These are phyloP conservation scores for Ditula angustiorana DNA, from an alignment of 2,888 invertebrate species.

Conservation along the genomic window DNA sequence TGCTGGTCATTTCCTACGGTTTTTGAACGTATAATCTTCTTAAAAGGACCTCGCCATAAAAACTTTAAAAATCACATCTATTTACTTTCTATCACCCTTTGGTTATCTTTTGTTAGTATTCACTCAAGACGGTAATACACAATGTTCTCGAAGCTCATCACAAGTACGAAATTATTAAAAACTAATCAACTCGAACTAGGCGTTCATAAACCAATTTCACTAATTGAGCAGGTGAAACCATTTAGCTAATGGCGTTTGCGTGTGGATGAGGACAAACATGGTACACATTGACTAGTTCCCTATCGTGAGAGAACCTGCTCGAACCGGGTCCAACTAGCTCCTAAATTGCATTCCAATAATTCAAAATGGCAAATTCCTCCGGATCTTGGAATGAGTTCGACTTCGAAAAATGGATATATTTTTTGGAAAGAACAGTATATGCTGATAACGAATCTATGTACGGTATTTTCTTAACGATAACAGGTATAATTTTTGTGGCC, in stretches of 20 bases:
- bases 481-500: constrained; percentile 23
- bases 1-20: too few species aligned
- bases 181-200: not conserved
- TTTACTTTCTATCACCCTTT: too few species aligned
- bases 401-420: constrained; percentile 14
- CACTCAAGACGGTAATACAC: too few species aligned
- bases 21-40: too few species aligned
- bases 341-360: not conserved
- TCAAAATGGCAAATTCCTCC: not conserved
- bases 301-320: not conserved
- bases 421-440: constrained; percentile 16
- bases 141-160: too few species aligned
- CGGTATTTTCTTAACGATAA: not conserved
- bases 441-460: not conserved
- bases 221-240: not conserved
- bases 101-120: too few species aligned
- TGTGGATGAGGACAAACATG: not conserved
- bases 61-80: too few species aligned
- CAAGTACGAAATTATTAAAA: not conserved
- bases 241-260: not conserved
- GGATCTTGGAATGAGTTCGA: not conserved
- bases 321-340: not conserved
- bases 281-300: not conserved
- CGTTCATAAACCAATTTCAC: not conserved
- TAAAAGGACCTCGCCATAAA: too few species aligned